Conservation (phyloP, 2,113 vertebrate species). For the Grammomys dolichurus region DNA sequence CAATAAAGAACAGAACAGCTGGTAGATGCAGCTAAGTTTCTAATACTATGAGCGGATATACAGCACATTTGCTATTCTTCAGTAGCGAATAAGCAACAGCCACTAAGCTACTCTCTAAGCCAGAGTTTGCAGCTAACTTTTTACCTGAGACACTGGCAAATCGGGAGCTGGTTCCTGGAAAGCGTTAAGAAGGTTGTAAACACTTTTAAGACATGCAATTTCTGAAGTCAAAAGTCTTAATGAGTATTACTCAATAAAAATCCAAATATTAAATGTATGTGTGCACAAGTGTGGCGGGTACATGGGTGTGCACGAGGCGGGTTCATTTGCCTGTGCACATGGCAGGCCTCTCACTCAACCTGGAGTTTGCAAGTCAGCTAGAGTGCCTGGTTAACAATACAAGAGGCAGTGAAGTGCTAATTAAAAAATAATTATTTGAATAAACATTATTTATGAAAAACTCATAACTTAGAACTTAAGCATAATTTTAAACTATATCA, state of each 20-base stretch:
- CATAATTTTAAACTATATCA: constrained; percentile 55
- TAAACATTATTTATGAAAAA: background rate
- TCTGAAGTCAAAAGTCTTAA: constrained; percentile 62
- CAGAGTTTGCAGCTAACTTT: constrained; percentile 66
- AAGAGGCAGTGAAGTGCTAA: background rate
- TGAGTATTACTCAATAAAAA: constrained; percentile 56
- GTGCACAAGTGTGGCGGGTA: background rate
- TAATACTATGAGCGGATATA: constrained; percentile 22
- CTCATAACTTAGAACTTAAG: constrained; percentile 2
- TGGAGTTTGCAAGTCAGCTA: background rate
- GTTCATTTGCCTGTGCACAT: too few species aligned
- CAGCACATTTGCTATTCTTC: constrained; percentile 59
- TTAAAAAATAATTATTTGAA: background rate
- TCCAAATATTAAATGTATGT: background rate
- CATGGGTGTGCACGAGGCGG: background rate
- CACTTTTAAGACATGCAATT: constrained; percentile 75
- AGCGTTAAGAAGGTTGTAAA: constrained; percentile 84
- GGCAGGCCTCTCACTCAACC: background rate
- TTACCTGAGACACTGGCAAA: constrained; percentile 92
- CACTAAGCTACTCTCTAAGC: constrained; percentile 56
- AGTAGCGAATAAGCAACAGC: constrained; percentile 42
- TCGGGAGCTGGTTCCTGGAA: constrained; percentile 89
- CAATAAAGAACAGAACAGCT: constrained; percentile 20
- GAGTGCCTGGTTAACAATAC: background rate
- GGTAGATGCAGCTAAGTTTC: constrained; percentile 37